These are phyloP conservation scores for Bombus picipes DNA, from an alignment of 1,140 invertebrate species.

Conservation along the genomic window DNA sequence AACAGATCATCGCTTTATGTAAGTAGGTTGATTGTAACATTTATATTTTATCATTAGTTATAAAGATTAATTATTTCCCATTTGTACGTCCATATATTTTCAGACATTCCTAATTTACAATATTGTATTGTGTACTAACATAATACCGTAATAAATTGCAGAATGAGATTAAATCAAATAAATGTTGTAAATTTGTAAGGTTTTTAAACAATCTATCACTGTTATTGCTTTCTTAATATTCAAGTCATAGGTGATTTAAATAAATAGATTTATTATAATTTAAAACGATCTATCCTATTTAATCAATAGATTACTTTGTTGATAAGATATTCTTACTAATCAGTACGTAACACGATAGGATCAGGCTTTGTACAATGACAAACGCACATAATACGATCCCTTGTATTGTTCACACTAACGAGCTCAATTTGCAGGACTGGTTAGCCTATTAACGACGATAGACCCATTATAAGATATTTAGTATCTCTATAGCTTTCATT, in stretches of 20 bases:
- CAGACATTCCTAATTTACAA: too few relatives aligned
- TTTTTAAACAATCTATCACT: too few relatives aligned
- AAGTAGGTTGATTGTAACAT: neutral
- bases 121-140: too few relatives aligned
- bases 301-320: neutral
- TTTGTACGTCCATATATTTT: too few relatives aligned
- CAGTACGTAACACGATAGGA: neutral
- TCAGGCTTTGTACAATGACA: neutral
- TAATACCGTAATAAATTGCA: too few relatives aligned
- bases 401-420: slow-evolving; percentile 7
- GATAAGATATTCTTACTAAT: neutral
- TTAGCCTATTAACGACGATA: neutral
- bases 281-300: neutral
- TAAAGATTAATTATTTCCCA: too few relatives aligned
- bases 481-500: slow-evolving; percentile 1
- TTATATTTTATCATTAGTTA: neutral
- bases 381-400: neutral
- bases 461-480: neutral
- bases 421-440: slow-evolving; percentile 5
- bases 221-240: too few relatives aligned
- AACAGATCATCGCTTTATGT: too few relatives aligned
- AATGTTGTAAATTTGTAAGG: too few relatives aligned
- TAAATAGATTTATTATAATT: neutral
- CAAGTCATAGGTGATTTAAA: too few relatives aligned
- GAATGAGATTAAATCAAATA: too few relatives aligned